Evolutionary conservation across 2,797 vertebrate species (phyloP).

Genomic region (Cynodonichthys magdalenae): DNA sequence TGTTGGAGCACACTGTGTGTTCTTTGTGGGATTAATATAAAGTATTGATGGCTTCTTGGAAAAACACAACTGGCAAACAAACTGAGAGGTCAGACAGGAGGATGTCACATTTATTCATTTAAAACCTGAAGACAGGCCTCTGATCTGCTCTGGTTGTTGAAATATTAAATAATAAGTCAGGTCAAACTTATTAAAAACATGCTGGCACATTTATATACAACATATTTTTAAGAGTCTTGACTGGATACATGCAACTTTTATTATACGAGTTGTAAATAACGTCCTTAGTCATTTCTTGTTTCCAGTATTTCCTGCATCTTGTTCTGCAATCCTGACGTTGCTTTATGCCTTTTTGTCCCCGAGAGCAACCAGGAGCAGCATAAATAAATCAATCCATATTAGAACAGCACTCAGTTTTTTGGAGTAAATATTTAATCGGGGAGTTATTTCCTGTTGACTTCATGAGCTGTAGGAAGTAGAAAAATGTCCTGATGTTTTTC

Average conservation of each 20-base stretch:
- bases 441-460: slow-evolving; percentile 55
- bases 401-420: slow-evolving; percentile 61
- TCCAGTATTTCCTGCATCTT: slow-evolving; percentile 14
- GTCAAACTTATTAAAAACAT: too few relatives aligned
- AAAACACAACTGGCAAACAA: slow-evolving; percentile 64
- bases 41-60: slow-evolving; percentile 69
- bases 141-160: neutral
- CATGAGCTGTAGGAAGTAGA: slow-evolving; percentile 34
- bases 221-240: neutral
- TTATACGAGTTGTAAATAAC: slow-evolving; percentile 23
- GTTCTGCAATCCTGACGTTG: slow-evolving; percentile 27
- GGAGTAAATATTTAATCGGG: slow-evolving; percentile 72
- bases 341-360: slow-evolving; percentile 41
- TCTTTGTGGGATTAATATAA: slow-evolving; percentile 63
- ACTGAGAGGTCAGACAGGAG: slow-evolving; percentile 28
- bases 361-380: slow-evolving; percentile 45
- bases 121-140: neutral
- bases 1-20: slow-evolving; percentile 52
- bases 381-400: slow-evolving; percentile 71
- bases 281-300: neutral
- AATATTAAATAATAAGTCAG: too few relatives aligned
- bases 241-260: neutral
- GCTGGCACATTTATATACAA: too few relatives aligned
- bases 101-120: slow-evolving; percentile 5
- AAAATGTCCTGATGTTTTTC: too few relatives aligned